Percentiles rank a stretch among this genome's conserved stretches.
Evolutionary conservation across 1,140 invertebrate species (phyloP).

Genomic region (Episyrphus balteatus): DNA sequence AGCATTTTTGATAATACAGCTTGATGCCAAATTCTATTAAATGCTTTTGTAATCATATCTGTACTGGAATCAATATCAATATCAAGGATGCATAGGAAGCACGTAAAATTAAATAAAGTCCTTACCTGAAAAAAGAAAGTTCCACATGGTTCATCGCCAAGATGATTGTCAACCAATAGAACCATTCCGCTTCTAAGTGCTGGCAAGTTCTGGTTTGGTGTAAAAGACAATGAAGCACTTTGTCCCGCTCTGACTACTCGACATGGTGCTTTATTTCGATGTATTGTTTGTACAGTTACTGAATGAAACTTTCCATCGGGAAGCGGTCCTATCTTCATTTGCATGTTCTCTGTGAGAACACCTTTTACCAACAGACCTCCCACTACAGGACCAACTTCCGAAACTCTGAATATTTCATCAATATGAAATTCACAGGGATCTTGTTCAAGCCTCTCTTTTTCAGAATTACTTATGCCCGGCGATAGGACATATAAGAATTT

Average conservation of each 20-base stretch:
- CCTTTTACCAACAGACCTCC: constrained; percentile 80
- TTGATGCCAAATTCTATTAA: no score
- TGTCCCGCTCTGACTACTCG: constrained; percentile 79
- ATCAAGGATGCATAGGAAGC: background rate
- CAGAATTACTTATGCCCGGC: constrained; percentile 53
- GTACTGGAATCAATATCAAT: no score
- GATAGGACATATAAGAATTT: constrained; percentile 67
- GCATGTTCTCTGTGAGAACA: constrained; percentile 64
- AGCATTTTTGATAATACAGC: no score
- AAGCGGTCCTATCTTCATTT: constrained; percentile 57
- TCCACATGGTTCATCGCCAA: constrained; percentile 46
- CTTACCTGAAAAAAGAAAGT: constrained; percentile 68
- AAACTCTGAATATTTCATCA: constrained; percentile 82
- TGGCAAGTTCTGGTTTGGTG: constrained; percentile 41
- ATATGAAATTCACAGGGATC: constrained; percentile 81
- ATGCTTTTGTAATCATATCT: no score
- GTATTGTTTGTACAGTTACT: constrained; percentile 71
- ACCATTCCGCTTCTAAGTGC: constrained; percentile 77
- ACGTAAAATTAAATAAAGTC: background rate
- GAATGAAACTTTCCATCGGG: constrained; percentile 70
- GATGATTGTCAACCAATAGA: constrained; percentile 41
- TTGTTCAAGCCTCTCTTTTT: constrained; percentile 61
- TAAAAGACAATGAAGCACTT: constrained; percentile 78
- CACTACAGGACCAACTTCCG: constrained; percentile 69
- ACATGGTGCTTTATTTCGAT: constrained; percentile 83